These are phyloP conservation scores for Gryllus longicercus DNA, from an alignment of 2,888 invertebrate genomes.

Conservation along the genomic window DNA sequence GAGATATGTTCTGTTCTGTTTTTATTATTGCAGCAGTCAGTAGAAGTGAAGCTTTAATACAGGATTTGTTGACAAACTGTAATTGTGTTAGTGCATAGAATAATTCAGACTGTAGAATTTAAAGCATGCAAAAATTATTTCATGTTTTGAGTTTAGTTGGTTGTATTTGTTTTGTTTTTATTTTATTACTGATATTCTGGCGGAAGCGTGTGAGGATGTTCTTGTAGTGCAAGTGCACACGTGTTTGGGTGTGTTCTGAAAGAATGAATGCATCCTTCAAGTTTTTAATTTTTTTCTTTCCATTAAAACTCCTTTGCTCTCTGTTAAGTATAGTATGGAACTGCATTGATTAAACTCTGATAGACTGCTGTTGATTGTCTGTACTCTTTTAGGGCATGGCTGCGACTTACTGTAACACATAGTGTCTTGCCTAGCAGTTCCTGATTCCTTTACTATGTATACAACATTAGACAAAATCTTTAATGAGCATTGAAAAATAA, in stretches of 20 bases:
- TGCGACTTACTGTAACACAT: neutral
- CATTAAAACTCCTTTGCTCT: neutral
- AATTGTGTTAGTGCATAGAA: neutral
- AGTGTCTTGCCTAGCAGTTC: neutral
- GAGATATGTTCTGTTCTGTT: neutral
- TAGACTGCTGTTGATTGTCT: neutral
- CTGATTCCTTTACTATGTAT: neutral
- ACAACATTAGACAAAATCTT: no score
- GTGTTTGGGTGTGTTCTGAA: neutral
- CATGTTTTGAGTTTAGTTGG: slow-evolving; percentile 2
- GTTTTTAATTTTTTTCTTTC: neutral
- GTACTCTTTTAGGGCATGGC: slow-evolving; percentile 1
- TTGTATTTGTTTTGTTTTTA: neutral
- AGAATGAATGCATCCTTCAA: slow-evolving; percentile 17
- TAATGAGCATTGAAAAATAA: no score
- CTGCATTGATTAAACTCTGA: neutral
- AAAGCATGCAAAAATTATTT: neutral
- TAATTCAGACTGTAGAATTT: neutral
- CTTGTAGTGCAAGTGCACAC: neutral
- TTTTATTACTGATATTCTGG: neutral
- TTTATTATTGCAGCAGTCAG: neutral
- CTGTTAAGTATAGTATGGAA: neutral
- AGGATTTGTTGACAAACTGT: neutral
- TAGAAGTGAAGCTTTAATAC: neutral
- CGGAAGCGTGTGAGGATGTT: neutral